Evolutionary conservation across 2,888 invertebrate species (phyloP).

Genomic region (Hybos culiciformis): DNA sequence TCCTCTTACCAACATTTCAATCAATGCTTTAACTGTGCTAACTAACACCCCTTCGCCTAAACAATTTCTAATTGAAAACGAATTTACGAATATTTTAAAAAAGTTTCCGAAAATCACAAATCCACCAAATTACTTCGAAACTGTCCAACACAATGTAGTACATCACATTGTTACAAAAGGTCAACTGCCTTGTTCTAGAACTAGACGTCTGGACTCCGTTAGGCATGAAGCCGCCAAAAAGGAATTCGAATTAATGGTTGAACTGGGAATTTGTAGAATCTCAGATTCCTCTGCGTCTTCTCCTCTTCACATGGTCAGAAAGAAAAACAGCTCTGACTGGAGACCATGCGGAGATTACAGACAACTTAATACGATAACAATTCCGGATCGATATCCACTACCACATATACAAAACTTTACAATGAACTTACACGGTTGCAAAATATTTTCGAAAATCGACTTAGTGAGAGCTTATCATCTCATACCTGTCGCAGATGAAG

Average conservation of each 20-base stretch:
- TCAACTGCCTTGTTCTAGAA: neutral
- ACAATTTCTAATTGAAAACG: neutral
- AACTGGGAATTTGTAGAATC: neutral
- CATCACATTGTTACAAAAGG: neutral
- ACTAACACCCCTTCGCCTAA: no score
- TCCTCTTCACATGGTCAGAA: neutral
- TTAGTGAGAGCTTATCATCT: constrained; percentile 22
- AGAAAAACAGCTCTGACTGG: neutral
- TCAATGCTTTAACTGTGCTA: no score
- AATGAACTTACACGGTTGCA: neutral
- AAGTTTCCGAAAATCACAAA: neutral
- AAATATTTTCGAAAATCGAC: constrained; percentile 16
- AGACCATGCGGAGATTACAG: neutral
- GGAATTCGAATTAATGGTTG: neutral
- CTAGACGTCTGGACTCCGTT: neutral
- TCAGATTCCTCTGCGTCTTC: constrained; percentile 1
- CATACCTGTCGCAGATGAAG: constrained; percentile 22
- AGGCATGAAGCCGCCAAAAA: neutral
- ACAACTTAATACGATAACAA: neutral
- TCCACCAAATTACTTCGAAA: neutral
- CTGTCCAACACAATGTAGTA: neutral
- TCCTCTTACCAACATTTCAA: no score
- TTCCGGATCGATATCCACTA: constrained; percentile 6
- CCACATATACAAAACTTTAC: neutral
- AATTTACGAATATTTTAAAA: neutral